Base-by-base conservation (phyloP, 2,888 invertebrate species). In the Trichacis sp. region DNA sequence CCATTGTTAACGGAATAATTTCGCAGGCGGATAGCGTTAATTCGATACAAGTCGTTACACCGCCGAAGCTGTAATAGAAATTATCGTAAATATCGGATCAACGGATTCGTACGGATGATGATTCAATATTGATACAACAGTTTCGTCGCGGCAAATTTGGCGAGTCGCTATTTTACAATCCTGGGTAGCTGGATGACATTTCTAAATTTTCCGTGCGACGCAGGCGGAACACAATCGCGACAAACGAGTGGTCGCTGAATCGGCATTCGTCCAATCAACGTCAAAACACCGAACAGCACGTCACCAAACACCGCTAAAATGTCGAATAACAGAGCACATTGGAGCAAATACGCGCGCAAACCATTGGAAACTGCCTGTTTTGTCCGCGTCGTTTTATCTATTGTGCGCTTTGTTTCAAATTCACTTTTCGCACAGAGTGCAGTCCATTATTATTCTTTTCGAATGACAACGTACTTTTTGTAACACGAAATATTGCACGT, bases 261-360 rank as follows among this genome's bases (percentile, higher is more conserved):
- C 81, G 80, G 77, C 81, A 81, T 78, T 80, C 75, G 79, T 81
- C 80, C 81, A 82, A 82, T 83, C 79, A 82, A 81, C 82, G 81
- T 82, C 77, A 80, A 81, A 82, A 81, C 78, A 79, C 73, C 72
- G 77, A 79, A 77, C 76, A 73, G 64, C 64, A 70, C 72, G 73
- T 76, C 73, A 76, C 70, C 69, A 77, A 78, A 77, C 76, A 78
- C 74, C 64, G 71, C 70, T 72, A 75, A 75, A 72, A 77, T 75
- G 75, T 68, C 69, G 73, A 73, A 73, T 73, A 62, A 67, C 53
- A 64, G 64, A 57, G 65, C 45, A 69, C 60, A 65, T 55, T 65
- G 54, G 63, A 52, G 50, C 57, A 62, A 59, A 60, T 46, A 51
- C 40, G 49, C 57, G 54, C 54, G 47, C 53, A 60, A 65, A 59